Evolutionary conservation across 2,888 invertebrate genomes (phyloP).

Genomic region (Scelioninae gen. 1): DNA sequence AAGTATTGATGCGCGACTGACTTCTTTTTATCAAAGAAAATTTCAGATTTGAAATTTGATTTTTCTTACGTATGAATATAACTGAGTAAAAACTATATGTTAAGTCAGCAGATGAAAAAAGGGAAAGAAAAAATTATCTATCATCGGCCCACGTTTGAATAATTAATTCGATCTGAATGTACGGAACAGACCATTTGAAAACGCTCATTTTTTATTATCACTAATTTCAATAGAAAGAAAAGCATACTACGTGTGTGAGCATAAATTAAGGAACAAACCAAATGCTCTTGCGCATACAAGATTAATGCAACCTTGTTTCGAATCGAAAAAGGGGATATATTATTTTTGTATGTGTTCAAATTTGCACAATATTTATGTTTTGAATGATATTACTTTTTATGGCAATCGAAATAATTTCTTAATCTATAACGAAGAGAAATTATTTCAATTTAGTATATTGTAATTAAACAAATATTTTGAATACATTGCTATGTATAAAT

Average conservation of each 20-base stretch:
- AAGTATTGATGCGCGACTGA: too few species aligned
- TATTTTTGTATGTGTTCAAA: background rate
- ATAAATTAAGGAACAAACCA: constrained; percentile 49
- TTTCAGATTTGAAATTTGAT: too few species aligned
- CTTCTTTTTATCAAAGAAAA: too few species aligned
- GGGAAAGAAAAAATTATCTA: background rate
- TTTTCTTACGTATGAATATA: too few species aligned
- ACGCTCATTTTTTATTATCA: constrained; percentile 29
- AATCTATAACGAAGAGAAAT: too few species aligned
- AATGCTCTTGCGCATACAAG: constrained; percentile 29
- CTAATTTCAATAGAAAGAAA: constrained; percentile 52
- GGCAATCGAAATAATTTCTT: too few species aligned
- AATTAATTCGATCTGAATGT: constrained; percentile 23
- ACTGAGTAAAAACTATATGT: too few species aligned
- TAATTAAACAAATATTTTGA: too few species aligned
- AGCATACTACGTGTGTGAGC: constrained; percentile 47
- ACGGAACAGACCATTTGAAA: constrained; percentile 37
- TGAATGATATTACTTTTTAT: background rate
- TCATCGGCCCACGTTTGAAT: constrained; percentile 7
- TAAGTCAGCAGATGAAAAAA: constrained; percentile 1
- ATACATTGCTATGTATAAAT: too few species aligned
- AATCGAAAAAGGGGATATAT: background rate
- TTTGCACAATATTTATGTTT: background rate
- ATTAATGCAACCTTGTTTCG: constrained; percentile 18
- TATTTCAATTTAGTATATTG: too few species aligned